Conservation (phyloP, 1,140 invertebrate species). For the Andrena cerasifolii region DNA sequence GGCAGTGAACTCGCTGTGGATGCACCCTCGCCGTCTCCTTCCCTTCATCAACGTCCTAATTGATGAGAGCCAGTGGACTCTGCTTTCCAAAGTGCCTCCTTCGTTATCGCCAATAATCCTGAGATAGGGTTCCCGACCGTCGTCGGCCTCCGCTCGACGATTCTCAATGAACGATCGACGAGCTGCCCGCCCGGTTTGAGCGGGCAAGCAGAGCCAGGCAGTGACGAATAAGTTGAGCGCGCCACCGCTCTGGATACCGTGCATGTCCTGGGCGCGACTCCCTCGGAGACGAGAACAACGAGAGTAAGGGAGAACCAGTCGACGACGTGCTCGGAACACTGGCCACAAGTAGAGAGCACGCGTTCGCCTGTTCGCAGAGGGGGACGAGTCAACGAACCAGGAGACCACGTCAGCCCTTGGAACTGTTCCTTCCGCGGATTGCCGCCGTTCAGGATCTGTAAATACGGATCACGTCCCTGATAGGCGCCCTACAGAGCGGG, state of each 20-base stretch:
- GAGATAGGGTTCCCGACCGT: neutral
- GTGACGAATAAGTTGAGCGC: neutral
- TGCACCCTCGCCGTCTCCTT: neutral
- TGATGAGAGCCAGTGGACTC: neutral
- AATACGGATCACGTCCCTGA: slow-evolving; percentile 97
- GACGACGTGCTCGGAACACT: neutral
- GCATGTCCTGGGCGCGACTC: slow-evolving; percentile 2
- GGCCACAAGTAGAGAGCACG: neutral
- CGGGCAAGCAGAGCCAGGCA: neutral
- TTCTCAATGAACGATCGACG: neutral
- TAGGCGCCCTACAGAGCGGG: slow-evolving; percentile 95
- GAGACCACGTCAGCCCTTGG: slow-evolving; percentile 31
- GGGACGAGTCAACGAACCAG: neutral
- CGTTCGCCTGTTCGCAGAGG: slow-evolving; percentile 9
- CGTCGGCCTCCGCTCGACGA: neutral
- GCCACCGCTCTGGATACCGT: neutral
- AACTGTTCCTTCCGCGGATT: slow-evolving; percentile 33
- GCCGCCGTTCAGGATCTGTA: slow-evolving; percentile 90
- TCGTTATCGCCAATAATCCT: neutral
- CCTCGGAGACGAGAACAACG: slow-evolving; percentile 26
- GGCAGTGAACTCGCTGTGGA: neutral
- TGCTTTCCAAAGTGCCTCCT: neutral
- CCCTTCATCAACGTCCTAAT: neutral
- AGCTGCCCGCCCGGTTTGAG: neutral
- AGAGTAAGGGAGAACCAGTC: neutral